These are phyloP conservation scores for Caenorhabditis remanei DNA, from an alignment of 1,140 invertebrate species.

Conservation along the genomic window DNA sequence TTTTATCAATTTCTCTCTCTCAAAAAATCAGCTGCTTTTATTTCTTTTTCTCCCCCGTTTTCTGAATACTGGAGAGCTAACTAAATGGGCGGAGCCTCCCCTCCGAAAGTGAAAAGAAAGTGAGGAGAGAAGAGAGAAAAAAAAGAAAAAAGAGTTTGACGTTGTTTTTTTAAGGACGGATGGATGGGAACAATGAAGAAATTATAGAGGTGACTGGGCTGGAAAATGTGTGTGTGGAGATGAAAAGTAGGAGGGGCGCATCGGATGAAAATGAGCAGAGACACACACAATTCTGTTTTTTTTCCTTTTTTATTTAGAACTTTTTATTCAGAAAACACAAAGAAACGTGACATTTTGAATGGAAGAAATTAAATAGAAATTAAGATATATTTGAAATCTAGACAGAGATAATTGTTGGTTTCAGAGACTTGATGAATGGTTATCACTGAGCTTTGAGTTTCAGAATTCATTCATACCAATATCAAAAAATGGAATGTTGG, in stretches of 20 bases:
- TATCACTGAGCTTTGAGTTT: too few relatives aligned
- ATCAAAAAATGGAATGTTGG: too few relatives aligned
- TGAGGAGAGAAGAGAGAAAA: not conserved
- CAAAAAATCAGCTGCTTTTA: constrained; percentile 20
- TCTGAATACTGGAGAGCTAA: constrained; percentile 2
- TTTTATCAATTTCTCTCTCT: not conserved
- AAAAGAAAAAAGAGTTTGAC: not conserved
- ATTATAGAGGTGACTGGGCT: constrained; percentile 37
- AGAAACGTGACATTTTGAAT: too few relatives aligned
- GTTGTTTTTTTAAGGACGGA: constrained; percentile 47
- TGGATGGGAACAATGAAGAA: constrained; percentile 47
- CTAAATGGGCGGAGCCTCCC: constrained; percentile 2
- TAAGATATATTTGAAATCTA: too few relatives aligned
- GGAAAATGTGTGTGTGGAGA: not conserved
- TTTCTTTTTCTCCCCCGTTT: not conserved
- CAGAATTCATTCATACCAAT: too few relatives aligned
- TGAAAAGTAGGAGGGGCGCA: not conserved
- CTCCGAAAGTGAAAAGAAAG: not conserved
- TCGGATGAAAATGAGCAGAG: not conserved
- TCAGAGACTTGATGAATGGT: too few relatives aligned
- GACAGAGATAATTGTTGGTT: too few relatives aligned
- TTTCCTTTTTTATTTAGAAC: not conserved
- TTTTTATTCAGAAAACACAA: not conserved
- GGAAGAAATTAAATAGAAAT: too few relatives aligned
- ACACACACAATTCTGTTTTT: not conserved